Evolutionary conservation across 2,797 vertebrate genomes (phyloP).

Genomic region (Lacerta bilineata): DNA sequence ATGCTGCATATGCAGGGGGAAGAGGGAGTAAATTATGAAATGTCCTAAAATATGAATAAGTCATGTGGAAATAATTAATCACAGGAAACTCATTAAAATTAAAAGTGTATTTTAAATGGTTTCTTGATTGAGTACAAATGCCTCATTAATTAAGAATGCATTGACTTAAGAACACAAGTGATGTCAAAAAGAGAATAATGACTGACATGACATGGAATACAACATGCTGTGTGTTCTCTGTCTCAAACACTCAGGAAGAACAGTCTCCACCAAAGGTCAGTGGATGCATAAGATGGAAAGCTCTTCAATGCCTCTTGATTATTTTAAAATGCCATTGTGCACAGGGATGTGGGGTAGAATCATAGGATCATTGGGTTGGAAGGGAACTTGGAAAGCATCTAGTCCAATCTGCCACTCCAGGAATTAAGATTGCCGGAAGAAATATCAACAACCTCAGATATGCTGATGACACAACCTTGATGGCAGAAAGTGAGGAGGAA

Average conservation of each 20-base stretch:
- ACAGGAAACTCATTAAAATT: constrained; percentile 80
- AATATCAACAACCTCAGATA: too few species aligned
- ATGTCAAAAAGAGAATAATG: constrained; percentile 78
- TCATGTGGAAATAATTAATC: constrained; percentile 81
- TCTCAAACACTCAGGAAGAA: constrained; percentile 61
- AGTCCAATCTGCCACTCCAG: neutral
- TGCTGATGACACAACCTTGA: too few species aligned
- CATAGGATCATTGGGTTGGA: neutral
- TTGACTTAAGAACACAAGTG: constrained; percentile 76
- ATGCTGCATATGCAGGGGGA: constrained; percentile 51
- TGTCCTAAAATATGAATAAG: constrained; percentile 74
- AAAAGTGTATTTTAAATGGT: constrained; percentile 81
- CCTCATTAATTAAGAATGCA: constrained; percentile 83
- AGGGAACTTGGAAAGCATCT: neutral
- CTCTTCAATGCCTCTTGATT: constrained; percentile 31
- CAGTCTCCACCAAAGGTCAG: constrained; percentile 62
- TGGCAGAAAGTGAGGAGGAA: too few species aligned
- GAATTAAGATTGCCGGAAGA: too few species aligned
- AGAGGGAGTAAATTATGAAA: constrained; percentile 64
- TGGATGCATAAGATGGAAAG: constrained; percentile 53
- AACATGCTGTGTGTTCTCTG: constrained; percentile 56
- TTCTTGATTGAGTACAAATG: constrained; percentile 84
- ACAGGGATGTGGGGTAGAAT: neutral
- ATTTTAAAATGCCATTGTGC: constrained; percentile 43
- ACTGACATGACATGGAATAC: constrained; percentile 69